phyloP scores from a whole-genome alignment of 2,113 vertebrate species.

The Pelodiscus sinensis region DNA sequence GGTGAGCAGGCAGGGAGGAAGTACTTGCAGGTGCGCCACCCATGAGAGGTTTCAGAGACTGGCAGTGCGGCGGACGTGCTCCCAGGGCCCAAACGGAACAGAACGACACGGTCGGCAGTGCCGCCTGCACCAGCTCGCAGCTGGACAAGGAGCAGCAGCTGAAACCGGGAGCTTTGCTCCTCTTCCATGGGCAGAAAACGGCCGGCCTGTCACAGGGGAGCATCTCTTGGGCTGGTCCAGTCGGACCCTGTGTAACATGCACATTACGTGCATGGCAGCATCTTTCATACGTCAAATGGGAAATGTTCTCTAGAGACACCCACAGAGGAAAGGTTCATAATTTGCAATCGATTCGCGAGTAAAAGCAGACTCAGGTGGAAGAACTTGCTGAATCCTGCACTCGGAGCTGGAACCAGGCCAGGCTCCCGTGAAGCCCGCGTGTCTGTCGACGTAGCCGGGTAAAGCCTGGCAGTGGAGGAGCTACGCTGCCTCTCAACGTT shows the following conservation, averaged over 20 bases:
- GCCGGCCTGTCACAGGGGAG: neutral
- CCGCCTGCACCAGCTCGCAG: neutral
- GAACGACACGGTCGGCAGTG: neutral
- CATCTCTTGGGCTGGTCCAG: too few relatives aligned
- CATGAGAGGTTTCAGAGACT: too few relatives aligned
- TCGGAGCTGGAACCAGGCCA: neutral
- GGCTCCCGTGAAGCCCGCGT: neutral
- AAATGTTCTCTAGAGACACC: neutral
- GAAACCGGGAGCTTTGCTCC: neutral
- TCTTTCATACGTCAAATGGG: neutral
- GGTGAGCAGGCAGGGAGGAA: too few relatives aligned
- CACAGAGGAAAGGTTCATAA: too few relatives aligned
- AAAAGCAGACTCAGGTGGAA: neutral
- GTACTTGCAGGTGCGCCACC: too few relatives aligned
- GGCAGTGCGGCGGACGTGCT: too few relatives aligned
- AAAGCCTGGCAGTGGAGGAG: neutral
- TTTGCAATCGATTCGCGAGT: neutral
- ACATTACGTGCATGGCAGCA: neutral
- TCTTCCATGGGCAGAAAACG: neutral
- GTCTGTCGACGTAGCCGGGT: neutral
- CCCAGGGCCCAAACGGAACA: neutral
- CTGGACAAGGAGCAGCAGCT: neutral
- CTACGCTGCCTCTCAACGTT: neutral
- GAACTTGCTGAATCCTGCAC: neutral
- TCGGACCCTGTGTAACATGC: neutral